Evolutionary conservation across 1,140 invertebrate species (phyloP).

Genomic region (Drosophila lacertosa): DNA sequence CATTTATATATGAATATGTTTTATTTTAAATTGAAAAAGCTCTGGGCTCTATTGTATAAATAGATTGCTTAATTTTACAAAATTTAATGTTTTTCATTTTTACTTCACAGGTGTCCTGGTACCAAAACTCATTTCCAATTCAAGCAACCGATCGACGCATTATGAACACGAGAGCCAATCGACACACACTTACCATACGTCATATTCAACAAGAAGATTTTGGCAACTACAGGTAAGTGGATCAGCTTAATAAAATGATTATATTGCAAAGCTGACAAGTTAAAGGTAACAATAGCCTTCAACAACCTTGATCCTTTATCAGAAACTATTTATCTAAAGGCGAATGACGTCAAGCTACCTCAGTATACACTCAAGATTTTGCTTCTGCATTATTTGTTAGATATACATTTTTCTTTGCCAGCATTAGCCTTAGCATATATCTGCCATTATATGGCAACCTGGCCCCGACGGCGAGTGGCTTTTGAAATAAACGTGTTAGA

Average conservation of each 20-base stretch:
- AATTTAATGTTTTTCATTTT: no score
- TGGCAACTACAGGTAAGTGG: constrained; percentile 87
- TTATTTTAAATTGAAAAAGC: no score
- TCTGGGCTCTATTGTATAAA: no score
- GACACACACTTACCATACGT: constrained; percentile 87
- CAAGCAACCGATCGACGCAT: constrained; percentile 86
- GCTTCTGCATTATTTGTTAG: constrained; percentile 45
- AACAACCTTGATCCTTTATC: constrained; percentile 56
- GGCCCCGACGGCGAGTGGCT: constrained; percentile 55
- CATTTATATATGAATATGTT: no score
- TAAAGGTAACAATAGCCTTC: constrained; percentile 51
- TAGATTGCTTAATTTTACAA: no score
- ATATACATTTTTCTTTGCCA: constrained; percentile 14
- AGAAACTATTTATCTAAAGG: constrained; percentile 56
- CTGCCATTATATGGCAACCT: constrained; percentile 58
- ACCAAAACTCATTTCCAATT: constrained; percentile 88
- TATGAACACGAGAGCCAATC: constrained; percentile 87
- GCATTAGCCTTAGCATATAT: constrained; percentile 36
- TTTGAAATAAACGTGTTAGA: constrained; percentile 71
- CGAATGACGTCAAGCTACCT: constrained; percentile 3
- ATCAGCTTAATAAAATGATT: constrained; percentile 2
- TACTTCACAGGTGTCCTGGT: constrained; percentile 86
- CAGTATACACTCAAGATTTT: constrained; percentile 19
- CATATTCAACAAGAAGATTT: constrained; percentile 88
- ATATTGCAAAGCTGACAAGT: constrained; percentile 24